Evolutionary conservation across 2,888 invertebrate species (phyloP).

Genomic region (Chymomyza procnemis): DNA sequence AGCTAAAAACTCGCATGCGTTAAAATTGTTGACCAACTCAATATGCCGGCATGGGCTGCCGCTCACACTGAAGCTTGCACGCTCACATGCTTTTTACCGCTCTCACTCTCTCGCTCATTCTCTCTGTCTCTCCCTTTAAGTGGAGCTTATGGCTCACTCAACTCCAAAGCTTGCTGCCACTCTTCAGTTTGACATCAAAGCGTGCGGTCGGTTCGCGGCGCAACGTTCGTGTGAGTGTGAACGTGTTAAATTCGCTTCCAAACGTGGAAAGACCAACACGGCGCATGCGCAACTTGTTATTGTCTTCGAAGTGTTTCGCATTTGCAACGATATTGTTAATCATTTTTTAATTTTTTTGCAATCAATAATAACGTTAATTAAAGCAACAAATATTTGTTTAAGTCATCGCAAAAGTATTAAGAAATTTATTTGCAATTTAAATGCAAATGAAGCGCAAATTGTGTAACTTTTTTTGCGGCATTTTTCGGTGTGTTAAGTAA

Average conservation of each 20-base stretch:
- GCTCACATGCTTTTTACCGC: conserved; percentile 4
- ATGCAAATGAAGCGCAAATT: conserved; percentile 17
- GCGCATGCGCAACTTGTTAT: conserved; percentile 47
- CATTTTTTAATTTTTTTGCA: conserved; percentile 49
- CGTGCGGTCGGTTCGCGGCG: conserved; percentile 37
- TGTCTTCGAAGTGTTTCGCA: neutral
- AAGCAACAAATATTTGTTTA: conserved; percentile 6
- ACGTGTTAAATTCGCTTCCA: neutral
- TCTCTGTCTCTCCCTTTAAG: conserved; percentile 1
- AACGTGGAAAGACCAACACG: conserved; percentile 11
- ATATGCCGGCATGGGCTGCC: conserved; percentile 15
- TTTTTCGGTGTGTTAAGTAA: conserved; percentile 19
- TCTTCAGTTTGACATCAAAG: conserved; percentile 42
- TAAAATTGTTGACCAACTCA: conserved; percentile 13
- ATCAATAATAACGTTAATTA: conserved; percentile 47
- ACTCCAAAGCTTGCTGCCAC: conserved; percentile 14
- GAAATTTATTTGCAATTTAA: conserved; percentile 11
- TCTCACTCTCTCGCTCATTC: neutral
- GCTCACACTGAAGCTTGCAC: conserved; percentile 5
- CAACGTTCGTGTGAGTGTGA: neutral
- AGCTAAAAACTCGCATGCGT: conserved; percentile 36
- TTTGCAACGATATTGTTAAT: conserved; percentile 22
- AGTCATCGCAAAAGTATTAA: conserved; percentile 19
- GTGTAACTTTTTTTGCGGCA: neutral
- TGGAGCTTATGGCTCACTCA: neutral